Base-by-base conservation (phyloP, 2,888 invertebrate genomes). In the Rotaria macrura region DNA sequence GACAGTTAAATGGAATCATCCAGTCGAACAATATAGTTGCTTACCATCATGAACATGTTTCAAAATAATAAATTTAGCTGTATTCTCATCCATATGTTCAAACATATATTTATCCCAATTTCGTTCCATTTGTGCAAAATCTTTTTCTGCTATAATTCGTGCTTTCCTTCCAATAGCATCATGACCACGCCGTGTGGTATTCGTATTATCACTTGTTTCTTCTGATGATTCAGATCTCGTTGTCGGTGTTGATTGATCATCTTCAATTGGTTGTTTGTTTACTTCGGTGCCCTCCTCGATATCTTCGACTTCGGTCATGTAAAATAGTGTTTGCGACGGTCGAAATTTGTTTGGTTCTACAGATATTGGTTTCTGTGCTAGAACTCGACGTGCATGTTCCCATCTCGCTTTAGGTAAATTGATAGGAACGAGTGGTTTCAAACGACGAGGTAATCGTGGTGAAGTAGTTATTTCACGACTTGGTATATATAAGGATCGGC, bases 1-100 rank as follows among this genome's bases (percentile, higher is more conserved):
- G n/a, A n/a, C n/a, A n/a, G n/a, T n/a, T n/a, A n/a, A n/a, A n/a
- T n/a, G n/a, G 23, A 38, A 34, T 4, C 6, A 79, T 38, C 17
- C 23, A 9, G 3, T 40, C 23, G 4, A 25, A 7, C 12, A 25
- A 79, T 43, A 34, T 87, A n/a, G n/a, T 25, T 65, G 52, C 40
- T 85, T 87, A 83, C 87, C 88, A 47, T 87, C 87, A 40, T 87
- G 86, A 84, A 89, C 89, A 54, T 88, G 88, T 85, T 89, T 88
- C 86, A 89, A 88, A 2, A 90, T 90, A 57, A 90, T 88, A 90
- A 89, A 90, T 83, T 89, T 88, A n/a, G 91, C 90, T n/a, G 90
- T 90, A 79, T 88, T 87, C 47, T 89, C 87, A 87, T 89, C 90
- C 54, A 91, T 85, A 54, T 88, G 87, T 9, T 90, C 89, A 88